phyloP scores from a whole-genome alignment of 2,797 vertebrate species.

The Tolypeutes matacus region DNA sequence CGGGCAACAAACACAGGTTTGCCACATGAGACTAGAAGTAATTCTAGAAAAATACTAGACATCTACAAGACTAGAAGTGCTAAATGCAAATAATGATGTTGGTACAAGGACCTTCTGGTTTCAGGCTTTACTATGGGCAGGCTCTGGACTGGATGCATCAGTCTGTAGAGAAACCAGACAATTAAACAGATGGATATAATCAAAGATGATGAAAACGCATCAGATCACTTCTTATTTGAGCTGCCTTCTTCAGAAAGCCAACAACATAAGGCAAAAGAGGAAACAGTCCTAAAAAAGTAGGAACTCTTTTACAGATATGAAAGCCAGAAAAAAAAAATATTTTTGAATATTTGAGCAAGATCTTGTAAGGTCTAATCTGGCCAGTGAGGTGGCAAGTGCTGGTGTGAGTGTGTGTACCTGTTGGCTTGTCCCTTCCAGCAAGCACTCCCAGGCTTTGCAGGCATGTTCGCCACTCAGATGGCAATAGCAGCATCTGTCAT shows the following conservation, averaged over 20 bases:
- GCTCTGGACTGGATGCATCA: neutral
- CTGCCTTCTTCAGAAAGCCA: neutral
- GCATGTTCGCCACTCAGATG: neutral
- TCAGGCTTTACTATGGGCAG: neutral
- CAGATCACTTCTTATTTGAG: neutral
- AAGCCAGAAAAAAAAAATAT: conserved; percentile 8
- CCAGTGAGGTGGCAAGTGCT: neutral
- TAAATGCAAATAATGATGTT: neutral
- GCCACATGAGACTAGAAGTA: neutral
- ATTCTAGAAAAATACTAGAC: neutral
- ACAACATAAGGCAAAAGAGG: neutral
- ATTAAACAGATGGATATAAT: neutral
- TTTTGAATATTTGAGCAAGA: conserved; percentile 5
- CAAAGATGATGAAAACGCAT: neutral
- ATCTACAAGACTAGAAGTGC: neutral
- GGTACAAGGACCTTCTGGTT: neutral
- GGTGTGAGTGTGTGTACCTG: neutral
- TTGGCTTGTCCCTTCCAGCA: neutral
- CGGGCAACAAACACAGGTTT: neutral
- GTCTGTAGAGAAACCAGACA: neutral
- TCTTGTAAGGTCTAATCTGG: neutral
- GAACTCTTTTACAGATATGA: neutral
- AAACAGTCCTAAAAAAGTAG: conserved; percentile 1
- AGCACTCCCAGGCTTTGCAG: neutral
- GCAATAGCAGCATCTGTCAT: conserved; percentile 13